These are phyloP conservation scores for Riparia riparia DNA, from an alignment of 2,113 vertebrate genomes.

Conservation along the genomic window DNA sequence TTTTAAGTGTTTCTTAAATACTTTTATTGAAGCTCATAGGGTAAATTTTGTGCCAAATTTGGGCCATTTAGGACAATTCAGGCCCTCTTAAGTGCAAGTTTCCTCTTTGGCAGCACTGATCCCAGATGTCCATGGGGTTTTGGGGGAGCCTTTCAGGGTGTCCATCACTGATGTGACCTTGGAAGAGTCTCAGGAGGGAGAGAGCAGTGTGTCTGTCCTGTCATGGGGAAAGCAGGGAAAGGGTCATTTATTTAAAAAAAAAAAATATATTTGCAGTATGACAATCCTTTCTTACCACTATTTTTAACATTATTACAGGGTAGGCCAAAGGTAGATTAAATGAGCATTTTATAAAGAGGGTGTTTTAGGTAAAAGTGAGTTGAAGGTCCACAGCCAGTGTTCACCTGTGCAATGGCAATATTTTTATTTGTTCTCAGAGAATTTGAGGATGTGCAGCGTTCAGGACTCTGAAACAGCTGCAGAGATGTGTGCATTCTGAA, in stretches of 20 bases:
- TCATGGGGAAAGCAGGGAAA: background rate
- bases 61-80: background rate
- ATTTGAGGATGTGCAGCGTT: background rate
- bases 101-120: background rate
- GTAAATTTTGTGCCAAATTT: background rate
- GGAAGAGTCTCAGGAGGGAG: background rate
- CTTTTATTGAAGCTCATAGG: background rate
- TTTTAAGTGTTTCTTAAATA: background rate
- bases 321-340: background rate
- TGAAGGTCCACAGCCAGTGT: background rate
- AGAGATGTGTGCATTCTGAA: background rate
- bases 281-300: background rate
- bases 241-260: background rate
- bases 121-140: accelerated
- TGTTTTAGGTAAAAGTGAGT: background rate
- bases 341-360: accelerated
- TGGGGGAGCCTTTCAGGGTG: background rate
- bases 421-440: background rate
- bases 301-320: background rate
- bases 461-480: background rate
- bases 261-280: background rate
- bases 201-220: background rate
- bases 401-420: background rate
- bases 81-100: background rate
- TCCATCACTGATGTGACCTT: background rate